Conservation (phyloP, 2,888 invertebrate genomes). For the Rhimphoctona megacephalus region DNA sequence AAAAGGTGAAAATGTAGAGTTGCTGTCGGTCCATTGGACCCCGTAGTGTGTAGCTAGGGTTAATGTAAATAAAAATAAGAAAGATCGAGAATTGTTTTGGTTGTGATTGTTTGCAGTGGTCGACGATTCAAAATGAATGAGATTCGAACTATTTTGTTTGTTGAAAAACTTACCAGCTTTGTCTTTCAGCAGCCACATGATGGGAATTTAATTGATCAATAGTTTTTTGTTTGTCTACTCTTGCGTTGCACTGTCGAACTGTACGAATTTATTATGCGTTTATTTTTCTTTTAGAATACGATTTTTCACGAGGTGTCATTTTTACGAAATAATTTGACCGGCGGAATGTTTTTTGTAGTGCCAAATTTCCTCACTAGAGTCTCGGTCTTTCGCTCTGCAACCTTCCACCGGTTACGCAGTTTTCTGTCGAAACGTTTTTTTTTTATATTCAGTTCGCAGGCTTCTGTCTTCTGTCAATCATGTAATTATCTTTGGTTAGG, state of each 20-base stretch:
- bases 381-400: background rate
- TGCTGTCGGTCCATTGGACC: too few relatives aligned
- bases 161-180: conserved; percentile 25
- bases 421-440: conserved; percentile 21
- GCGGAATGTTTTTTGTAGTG: background rate
- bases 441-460: conserved; percentile 47
- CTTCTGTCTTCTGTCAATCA: conserved; percentile 69
- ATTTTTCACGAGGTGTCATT: background rate
- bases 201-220: background rate
- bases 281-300: background rate
- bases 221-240: background rate
- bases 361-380: background rate
- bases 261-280: background rate
- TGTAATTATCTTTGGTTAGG: conserved; percentile 68
- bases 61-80: background rate
- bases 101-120: background rate
- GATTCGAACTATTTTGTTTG: background rate
- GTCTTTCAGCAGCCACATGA: conserved; percentile 45
- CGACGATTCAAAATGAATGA: background rate
- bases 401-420: conserved; percentile 15
- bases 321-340: background rate
- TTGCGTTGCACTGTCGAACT: background rate
- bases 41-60: too few relatives aligned
- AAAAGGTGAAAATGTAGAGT: too few relatives aligned
- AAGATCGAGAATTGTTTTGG: background rate